phyloP scores from a whole-genome alignment of 37 sponge, comb jelly and placozoan species.

The Cliona cf. orientalis region DNA sequence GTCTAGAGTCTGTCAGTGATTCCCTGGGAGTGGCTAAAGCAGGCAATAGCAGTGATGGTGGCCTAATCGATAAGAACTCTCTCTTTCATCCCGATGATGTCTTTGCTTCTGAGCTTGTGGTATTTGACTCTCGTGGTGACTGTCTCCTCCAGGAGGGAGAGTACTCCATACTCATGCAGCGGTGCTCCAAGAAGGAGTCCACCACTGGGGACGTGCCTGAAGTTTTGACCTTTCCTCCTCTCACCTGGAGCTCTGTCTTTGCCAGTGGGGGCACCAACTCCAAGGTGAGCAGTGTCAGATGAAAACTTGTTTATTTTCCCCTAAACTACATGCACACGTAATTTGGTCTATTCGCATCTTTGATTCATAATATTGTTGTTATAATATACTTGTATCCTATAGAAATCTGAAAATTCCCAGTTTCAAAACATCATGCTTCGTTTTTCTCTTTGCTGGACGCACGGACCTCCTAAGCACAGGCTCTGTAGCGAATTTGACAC shows the following conservation, averaged over 20 bases:
- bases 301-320: no score
- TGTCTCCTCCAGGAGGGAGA: slow-evolving; percentile 71
- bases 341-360: no score
- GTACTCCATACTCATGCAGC: slow-evolving; percentile 56
- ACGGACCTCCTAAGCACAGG: slow-evolving; percentile 51
- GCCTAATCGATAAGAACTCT: neutral
- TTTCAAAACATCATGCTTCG: slow-evolving; percentile 35
- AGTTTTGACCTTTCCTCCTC: slow-evolving; percentile 22
- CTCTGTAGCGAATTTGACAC: slow-evolving; percentile 28
- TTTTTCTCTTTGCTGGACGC: slow-evolving; percentile 52
- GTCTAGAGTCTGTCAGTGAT: no score
- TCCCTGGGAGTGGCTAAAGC: no score
- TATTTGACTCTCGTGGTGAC: slow-evolving; percentile 67
- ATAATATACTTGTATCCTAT: neutral
- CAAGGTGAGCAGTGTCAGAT: slow-evolving; percentile 9
- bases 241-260: slow-evolving; percentile 71
- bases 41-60: neutral
- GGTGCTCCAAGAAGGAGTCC: neutral
- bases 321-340: no score
- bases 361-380: no score
- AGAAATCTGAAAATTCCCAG: neutral
- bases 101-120: slow-evolving; percentile 58
- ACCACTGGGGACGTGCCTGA: neutral
- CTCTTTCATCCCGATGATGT: slow-evolving; percentile 5
- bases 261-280: neutral